Evolutionary conservation across 2,113 vertebrate species (phyloP).

Genomic region (Amia ocellicauda): DNA sequence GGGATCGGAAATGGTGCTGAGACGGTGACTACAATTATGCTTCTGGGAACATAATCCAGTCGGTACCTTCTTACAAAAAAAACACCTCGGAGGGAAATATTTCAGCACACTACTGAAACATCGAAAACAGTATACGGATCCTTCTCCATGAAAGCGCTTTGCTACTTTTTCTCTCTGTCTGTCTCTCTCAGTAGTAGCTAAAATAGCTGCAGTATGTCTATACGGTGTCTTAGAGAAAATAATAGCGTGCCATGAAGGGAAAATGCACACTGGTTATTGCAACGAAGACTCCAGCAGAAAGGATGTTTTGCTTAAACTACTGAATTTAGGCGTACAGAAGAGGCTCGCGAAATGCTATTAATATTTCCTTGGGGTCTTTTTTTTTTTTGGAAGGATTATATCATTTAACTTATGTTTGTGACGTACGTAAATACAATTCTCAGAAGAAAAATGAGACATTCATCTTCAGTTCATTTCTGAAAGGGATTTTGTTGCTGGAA

Average conservation of each 20-base stretch:
- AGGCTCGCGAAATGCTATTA: background rate
- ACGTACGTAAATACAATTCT: too few species aligned
- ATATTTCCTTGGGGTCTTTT: background rate
- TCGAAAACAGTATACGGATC: background rate
- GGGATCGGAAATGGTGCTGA: background rate
- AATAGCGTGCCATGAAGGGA: background rate
- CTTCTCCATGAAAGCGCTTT: conserved; percentile 10
- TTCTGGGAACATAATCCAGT: background rate
- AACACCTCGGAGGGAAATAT: background rate
- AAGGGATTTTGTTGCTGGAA: too few species aligned
- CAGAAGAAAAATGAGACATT: too few species aligned
- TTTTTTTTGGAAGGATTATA: too few species aligned
- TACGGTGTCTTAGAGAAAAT: background rate
- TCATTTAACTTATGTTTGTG: too few species aligned
- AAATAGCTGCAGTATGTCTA: conserved; percentile 8
- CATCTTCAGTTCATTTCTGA: too few species aligned
- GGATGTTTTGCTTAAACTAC: too few species aligned
- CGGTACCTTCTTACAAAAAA: background rate
- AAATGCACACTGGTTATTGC: too few species aligned
- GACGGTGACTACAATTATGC: background rate
- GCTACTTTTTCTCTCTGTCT: background rate
- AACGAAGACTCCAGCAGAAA: conserved; percentile 13
- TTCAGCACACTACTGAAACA: background rate
- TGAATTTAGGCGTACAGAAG: background rate
- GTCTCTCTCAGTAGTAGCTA: conserved; percentile 1